phyloP scores from a whole-genome alignment of 2,888 invertebrate genomes.

The Sminthurides aquaticus region DNA sequence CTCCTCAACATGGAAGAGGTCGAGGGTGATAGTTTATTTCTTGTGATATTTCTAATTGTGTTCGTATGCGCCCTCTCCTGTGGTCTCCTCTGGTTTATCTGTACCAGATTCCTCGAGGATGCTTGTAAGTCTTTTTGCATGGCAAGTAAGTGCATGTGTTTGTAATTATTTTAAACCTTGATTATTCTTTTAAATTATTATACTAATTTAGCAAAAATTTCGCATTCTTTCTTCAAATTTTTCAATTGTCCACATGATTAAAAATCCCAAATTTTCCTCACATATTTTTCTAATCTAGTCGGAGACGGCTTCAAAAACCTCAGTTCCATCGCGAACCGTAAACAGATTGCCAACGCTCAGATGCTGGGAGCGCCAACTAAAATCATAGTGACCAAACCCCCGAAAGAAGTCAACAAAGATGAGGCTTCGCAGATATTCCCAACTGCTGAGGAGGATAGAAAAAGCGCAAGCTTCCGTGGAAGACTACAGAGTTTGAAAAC shows the following conservation, averaged over 20 bases:
- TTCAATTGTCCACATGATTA: no score
- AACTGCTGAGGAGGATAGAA: background rate
- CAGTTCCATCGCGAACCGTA: background rate
- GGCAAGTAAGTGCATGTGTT: background rate
- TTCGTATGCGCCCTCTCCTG: slow-evolving; percentile 16
- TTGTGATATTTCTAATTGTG: slow-evolving; percentile 16
- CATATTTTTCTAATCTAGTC: no score
- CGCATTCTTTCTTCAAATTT: no score
- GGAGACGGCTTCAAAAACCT: background rate
- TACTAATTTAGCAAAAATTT: no score
- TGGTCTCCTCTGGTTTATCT: slow-evolving; percentile 19
- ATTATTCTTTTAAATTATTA: no score
- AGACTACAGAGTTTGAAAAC: background rate
- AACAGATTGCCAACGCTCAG: slow-evolving; percentile 2
- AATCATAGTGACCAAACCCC: slow-evolving; percentile 16
- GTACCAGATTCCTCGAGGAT: slow-evolving; percentile 11
- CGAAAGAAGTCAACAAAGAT: background rate
- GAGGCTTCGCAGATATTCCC: background rate
- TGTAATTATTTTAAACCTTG: background rate
- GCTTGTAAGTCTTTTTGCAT: slow-evolving; percentile 7
- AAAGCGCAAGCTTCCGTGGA: background rate
- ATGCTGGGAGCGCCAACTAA: slow-evolving; percentile 8
- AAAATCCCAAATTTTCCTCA: no score
- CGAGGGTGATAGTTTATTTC: slow-evolving; percentile 8
- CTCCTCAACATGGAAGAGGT: slow-evolving; percentile 1